Conservation (phyloP, 2,113 vertebrate genomes). For the Corythornis madagascariensis region DNA sequence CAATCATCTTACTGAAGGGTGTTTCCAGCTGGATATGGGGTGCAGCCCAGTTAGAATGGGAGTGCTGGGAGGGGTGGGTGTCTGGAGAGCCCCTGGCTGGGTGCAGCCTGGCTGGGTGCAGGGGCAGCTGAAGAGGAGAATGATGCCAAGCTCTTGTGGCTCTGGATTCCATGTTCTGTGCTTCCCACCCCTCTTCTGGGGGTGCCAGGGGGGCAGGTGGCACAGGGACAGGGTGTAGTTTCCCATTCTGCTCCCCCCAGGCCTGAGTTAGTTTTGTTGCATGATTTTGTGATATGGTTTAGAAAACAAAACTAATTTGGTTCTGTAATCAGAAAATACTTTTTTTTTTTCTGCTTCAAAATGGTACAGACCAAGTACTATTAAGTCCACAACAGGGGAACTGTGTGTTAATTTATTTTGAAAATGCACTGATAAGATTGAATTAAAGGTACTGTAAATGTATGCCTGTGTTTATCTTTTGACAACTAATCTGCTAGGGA, state of each 20-base stretch:
- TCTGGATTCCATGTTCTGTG: background rate
- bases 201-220: constrained; percentile 4
- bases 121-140: background rate
- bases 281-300: background rate
- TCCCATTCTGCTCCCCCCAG: background rate
- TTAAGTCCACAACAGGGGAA: background rate
- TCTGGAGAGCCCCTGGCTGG: background rate
- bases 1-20: background rate
- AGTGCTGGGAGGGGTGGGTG: background rate
- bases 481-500: background rate
- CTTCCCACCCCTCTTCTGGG: background rate
- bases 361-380: background rate
- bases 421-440: background rate
- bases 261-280: background rate
- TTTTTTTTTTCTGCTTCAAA: background rate
- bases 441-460: background rate
- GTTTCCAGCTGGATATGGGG: background rate
- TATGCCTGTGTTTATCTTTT: background rate
- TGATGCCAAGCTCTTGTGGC: background rate
- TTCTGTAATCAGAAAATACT: background rate
- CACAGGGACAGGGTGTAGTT: background rate
- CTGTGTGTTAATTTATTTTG: background rate
- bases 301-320: background rate
- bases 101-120: too few species aligned
- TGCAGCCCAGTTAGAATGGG: background rate